Conservation (phyloP, 2,797 vertebrate genomes). For the Thripadectes ignobilis region DNA sequence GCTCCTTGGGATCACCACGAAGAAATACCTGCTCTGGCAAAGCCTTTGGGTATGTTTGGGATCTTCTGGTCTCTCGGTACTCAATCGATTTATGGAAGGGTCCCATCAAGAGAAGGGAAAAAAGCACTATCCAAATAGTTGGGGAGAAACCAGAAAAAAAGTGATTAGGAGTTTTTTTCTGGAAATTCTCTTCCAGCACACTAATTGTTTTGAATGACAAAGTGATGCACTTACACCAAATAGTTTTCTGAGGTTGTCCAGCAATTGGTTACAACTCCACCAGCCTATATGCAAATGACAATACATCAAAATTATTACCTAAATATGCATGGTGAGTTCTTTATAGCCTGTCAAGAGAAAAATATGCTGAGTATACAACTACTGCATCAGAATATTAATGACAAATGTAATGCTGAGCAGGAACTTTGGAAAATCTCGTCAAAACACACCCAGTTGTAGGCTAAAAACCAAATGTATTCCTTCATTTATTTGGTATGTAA, state of each 20-base stretch:
- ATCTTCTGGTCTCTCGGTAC: not conserved
- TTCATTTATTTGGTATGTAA: not conserved
- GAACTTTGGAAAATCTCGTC: slow-evolving; percentile 4
- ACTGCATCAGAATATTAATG: not conserved
- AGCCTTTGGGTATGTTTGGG: not conserved
- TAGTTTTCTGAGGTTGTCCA: not conserved
- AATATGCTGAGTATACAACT: not conserved
- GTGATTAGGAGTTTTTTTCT: not conserved
- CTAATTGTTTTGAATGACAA: not conserved
- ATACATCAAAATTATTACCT: not conserved
- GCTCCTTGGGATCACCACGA: not conserved
- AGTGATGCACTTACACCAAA: not conserved
- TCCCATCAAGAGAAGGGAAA: not conserved
- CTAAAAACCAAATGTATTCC: not conserved
- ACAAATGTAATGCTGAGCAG: not conserved
- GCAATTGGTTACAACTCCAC: not conserved
- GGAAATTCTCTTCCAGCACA: not conserved
- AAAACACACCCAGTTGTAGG: not conserved
- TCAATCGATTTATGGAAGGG: not conserved
- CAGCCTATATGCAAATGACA: not conserved
- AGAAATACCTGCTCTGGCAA: not conserved
- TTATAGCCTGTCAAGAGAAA: slow-evolving; percentile 22
- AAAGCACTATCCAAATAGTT: not conserved
- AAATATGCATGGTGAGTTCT: not conserved
- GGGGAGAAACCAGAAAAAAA: not conserved